A percentile compares a stretch with the other conserved stretches of the same genome.
Conservation (phyloP, 2,113 vertebrate species). For the Dipodomys spectabilis region DNA sequence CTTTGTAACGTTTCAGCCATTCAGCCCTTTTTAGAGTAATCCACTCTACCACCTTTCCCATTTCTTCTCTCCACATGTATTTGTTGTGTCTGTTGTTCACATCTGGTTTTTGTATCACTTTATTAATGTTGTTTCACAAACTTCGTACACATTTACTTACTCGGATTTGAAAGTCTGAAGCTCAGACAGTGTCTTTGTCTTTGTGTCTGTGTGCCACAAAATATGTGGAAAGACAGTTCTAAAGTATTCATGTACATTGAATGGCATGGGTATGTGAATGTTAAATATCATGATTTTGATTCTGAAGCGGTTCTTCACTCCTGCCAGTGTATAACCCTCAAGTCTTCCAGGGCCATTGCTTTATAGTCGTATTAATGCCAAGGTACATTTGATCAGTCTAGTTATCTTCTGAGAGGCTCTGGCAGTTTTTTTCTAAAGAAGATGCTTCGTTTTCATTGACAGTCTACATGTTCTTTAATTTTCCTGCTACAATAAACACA, state of each 20-base stretch:
- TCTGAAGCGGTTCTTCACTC: background rate
- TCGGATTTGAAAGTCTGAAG: background rate
- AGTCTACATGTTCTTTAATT: background rate
- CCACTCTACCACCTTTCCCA: background rate
- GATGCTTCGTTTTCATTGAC: background rate
- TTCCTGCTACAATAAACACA: background rate
- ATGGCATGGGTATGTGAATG: background rate
- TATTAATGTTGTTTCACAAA: background rate
- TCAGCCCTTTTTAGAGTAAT: background rate
- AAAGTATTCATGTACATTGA: background rate
- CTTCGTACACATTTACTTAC: background rate
- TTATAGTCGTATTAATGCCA: background rate
- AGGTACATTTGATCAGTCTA: background rate
- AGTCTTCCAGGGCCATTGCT: background rate
- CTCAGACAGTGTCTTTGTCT: background rate
- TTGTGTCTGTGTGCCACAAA: background rate
- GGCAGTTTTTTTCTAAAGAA: constrained; percentile 13
- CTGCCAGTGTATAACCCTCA: background rate
- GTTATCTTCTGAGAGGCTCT: background rate
- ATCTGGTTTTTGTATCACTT: background rate
- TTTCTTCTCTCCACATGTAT: accelerated
- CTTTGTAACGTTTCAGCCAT: background rate
- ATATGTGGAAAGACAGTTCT: background rate
- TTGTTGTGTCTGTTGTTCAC: background rate
- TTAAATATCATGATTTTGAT: background rate